Conservation (phyloP, 2,888 invertebrate species). For the Drosophila peninsularis region DNA sequence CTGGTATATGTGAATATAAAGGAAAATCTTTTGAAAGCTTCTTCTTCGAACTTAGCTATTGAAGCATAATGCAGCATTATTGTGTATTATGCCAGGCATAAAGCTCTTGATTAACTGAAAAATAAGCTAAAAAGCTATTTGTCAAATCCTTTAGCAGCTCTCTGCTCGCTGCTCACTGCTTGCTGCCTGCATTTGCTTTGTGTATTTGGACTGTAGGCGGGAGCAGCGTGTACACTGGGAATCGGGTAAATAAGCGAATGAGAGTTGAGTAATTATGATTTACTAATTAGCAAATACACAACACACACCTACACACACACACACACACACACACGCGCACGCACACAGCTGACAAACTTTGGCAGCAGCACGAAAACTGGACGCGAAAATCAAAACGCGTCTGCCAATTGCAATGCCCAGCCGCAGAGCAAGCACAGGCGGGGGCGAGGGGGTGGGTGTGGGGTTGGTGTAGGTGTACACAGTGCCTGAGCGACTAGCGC, state of each 20-base stretch:
- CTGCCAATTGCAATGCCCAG: slow-evolving; percentile 7
- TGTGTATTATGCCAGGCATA: neutral
- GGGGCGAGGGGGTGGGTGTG: neutral
- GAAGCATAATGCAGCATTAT: neutral
- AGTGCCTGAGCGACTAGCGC: slow-evolving; percentile 35
- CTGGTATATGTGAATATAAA: neutral
- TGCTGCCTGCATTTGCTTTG: neutral
- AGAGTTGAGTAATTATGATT: slow-evolving; percentile 77
- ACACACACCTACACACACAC: slow-evolving; percentile 12
- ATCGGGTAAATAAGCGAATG: slow-evolving; percentile 68
- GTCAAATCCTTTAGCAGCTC: too few species aligned
- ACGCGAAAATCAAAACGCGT: slow-evolving; percentile 36
- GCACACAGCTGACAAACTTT: slow-evolving; percentile 65
- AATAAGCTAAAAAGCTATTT: neutral
- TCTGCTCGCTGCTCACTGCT: too few species aligned
- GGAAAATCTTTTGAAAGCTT: neutral
- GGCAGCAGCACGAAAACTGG: slow-evolving; percentile 43
- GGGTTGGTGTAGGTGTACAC: neutral
- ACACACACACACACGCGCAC: neutral
- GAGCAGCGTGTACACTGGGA: slow-evolving; percentile 5
- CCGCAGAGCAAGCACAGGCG: neutral
- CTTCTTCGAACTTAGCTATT: neutral
- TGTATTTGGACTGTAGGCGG: neutral
- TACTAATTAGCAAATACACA: slow-evolving; percentile 73
- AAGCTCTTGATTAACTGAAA: neutral